Evolutionary conservation across 2,113 vertebrate species (phyloP), one percentile per base, ranked within the genome.

Genomic region (Nycticryphes semicollaris): DNA sequence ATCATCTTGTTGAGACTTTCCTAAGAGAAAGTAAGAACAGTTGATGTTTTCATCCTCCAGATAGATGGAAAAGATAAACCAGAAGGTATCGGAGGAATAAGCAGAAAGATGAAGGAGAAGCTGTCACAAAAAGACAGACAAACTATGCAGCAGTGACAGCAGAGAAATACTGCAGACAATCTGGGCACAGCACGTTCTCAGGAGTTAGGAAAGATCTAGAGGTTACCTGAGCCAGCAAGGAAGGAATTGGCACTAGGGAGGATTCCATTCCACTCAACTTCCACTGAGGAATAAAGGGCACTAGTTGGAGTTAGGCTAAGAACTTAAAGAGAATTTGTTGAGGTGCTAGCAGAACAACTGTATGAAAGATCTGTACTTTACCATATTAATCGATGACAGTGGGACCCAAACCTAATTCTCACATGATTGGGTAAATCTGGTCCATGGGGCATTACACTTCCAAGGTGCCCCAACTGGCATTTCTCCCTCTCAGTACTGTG

Each of bases 21-120:
- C 68, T 69, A 51, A 50, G 37, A 72, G 78, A 51, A 80, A 63
- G 43, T 56, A 56, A 33, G 31, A 74, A 63, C 11, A 37, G 20
- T 12, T 23, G n/a, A 25, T 0, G 1, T 14, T 68, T 69, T 57
- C 0, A 0, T 70, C 24, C 33, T 64, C 24, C 68, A 69, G 56
- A 31, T 7, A 76, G 21, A 39, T 16, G 6, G 28, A 59, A 69
- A 64, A 67, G 39, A 80, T 19, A 63, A 84, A 63, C 8, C 50
- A 51, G 48, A 54, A 43, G 14, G 20, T 67, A 50, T 7, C n/a
- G 53, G 18, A 57, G 25, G 27, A 84, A 23, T 62, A 74, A 33
- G 22, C 9, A 62, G 22, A 56, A 54, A 43, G 53, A 68, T 18
- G 47, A 75, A 74, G 54, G 10, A 74, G 23, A 62, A 68, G 23